These are phyloP conservation scores for Eupithecia tripunctaria DNA, from an alignment of 2,888 invertebrate genomes.

Conservation along the genomic window DNA sequence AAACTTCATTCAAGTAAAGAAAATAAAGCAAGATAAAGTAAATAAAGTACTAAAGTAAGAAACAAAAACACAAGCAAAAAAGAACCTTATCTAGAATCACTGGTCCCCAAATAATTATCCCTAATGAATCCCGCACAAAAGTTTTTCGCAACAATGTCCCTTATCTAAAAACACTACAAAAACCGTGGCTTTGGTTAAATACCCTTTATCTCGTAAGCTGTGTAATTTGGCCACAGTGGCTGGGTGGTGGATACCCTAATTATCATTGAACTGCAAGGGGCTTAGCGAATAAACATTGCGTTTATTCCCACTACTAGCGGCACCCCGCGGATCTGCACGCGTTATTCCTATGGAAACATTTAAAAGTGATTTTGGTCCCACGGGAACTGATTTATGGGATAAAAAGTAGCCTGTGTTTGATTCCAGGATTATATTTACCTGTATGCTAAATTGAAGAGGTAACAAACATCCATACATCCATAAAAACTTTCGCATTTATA, in stretches of 20 bases:
- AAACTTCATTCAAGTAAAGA: not conserved
- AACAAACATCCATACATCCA: too few species aligned
- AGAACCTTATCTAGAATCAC: slow-evolving; percentile 8
- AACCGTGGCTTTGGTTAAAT: slow-evolving; percentile 42
- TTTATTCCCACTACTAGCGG: not conserved
- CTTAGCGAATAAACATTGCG: slow-evolving; percentile 4
- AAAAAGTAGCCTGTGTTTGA: too few species aligned
- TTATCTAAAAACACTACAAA: slow-evolving; percentile 44
- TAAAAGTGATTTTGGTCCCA: too few species aligned
- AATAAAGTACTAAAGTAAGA: not conserved
- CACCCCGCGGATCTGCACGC: too few species aligned
- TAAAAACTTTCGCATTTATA: too few species aligned
- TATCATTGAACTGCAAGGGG: slow-evolving; percentile 12
- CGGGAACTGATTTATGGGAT: too few species aligned
- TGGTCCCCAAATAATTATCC: slow-evolving; percentile 21
- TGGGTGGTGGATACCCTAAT: not conserved
- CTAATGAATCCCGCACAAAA: slow-evolving; percentile 15
- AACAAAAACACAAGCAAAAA: slow-evolving; percentile 1
- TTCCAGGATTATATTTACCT: too few species aligned
- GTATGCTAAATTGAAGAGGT: too few species aligned
- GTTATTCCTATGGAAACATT: too few species aligned
- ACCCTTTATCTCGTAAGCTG: slow-evolving; percentile 47
- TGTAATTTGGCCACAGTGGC: not conserved
- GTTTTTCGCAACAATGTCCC: slow-evolving; percentile 27
- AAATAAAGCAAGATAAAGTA: not conserved